These are phyloP conservation scores for Petrocephalus sullivani DNA, from an alignment of 2,797 vertebrate genomes.

Conservation along the genomic window DNA sequence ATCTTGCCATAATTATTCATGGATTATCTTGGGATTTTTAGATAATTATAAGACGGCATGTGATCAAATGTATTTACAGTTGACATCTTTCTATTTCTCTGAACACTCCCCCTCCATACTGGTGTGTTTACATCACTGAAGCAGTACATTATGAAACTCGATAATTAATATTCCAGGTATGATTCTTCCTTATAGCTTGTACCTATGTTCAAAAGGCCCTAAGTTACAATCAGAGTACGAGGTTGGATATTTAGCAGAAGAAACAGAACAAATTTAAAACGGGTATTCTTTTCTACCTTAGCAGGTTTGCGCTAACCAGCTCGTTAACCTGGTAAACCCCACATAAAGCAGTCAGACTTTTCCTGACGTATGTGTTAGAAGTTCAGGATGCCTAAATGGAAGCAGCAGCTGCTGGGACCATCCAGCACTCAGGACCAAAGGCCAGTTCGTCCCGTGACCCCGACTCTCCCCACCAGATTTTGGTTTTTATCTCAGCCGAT, in stretches of 20 bases:
- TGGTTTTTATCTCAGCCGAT: not conserved
- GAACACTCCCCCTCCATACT: not conserved
- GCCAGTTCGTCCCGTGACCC: not conserved
- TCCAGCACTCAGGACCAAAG: not conserved
- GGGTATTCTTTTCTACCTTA: not conserved
- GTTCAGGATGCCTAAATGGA: not conserved
- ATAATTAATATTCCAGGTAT: not conserved
- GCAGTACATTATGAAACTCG: not conserved
- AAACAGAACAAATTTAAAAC: not conserved
- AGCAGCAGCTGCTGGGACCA: not conserved
- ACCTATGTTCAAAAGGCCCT: not conserved
- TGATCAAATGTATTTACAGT: not conserved
- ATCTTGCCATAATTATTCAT: not conserved
- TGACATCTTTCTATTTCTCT: not conserved
- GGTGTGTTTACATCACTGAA: not conserved
- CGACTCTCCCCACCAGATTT: not conserved
- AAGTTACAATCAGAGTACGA: not conserved
- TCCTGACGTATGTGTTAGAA: not conserved
- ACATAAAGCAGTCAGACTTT: not conserved
- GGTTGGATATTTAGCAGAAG: not conserved
- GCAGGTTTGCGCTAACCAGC: not conserved
- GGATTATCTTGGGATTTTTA: not conserved
- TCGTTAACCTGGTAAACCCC: not conserved
- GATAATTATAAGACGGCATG: not conserved
- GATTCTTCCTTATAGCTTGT: not conserved